Evolutionary conservation across 2,888 invertebrate genomes (phyloP).

Genomic region (Epsilonema sp.): DNA sequence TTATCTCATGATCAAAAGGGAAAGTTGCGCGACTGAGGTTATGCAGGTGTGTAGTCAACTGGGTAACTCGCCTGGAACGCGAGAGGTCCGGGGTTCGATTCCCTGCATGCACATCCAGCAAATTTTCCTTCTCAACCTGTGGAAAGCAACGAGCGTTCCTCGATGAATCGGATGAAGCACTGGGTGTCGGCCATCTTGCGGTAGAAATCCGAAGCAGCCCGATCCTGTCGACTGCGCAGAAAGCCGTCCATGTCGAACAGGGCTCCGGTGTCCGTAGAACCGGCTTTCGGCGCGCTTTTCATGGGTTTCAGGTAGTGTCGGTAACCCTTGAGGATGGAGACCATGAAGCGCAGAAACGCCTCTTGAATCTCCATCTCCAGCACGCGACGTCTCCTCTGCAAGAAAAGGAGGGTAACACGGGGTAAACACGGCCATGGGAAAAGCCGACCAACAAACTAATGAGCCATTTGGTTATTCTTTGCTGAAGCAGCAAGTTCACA

Average conservation of each 20-base stretch:
- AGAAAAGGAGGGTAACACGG: no score
- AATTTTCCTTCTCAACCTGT: no score
- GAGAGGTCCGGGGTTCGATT: no score
- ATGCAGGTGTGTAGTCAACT: no score
- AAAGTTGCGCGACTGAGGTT: no score
- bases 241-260: conserved; percentile 79
- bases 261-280: conserved; percentile 81
- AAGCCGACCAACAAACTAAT: no score
- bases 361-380: conserved; percentile 87
- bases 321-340: conserved; percentile 60
- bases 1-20: no score
- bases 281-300: conserved; percentile 49
- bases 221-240: conserved; percentile 64
- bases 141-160: conserved; percentile 92
- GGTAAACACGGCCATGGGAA: no score
- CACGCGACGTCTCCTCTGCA: conserved; percentile 40
- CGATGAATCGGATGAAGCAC: conserved; percentile 57
- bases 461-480: no score
- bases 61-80: no score
- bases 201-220: conserved; percentile 35
- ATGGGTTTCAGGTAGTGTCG: conserved; percentile 34
- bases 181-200: conserved; percentile 25
- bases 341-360: conserved; percentile 86
- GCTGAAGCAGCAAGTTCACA: no score
- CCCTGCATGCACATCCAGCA: no score